Conservation (phyloP, 2,888 invertebrate genomes). For the Xestia c-nigrum region DNA sequence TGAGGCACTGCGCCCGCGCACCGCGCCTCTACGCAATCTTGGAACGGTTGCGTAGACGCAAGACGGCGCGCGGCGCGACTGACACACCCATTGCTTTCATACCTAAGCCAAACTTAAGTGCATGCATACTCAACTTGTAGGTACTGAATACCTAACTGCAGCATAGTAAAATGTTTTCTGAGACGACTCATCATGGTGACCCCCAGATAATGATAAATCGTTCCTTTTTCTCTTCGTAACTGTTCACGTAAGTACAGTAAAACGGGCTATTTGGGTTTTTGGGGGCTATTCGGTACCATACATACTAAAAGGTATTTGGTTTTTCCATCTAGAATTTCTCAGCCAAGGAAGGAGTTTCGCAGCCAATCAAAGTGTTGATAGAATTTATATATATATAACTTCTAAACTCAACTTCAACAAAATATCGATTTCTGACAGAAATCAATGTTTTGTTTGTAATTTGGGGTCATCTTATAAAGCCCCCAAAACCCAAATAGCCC, state of each 20-base stretch:
- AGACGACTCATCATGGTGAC: neutral
- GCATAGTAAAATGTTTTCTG: slow-evolving; percentile 7
- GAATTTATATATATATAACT: no score
- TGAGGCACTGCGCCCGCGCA: neutral
- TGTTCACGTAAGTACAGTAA: neutral
- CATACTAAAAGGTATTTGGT: no score
- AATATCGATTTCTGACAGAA: no score
- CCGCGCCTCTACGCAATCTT: neutral
- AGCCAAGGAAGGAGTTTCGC: no score
- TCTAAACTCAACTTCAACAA: no score
- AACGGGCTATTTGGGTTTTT: no score
- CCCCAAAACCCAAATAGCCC: no score
- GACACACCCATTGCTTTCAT: slow-evolving; percentile 62
- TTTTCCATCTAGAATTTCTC: no score
- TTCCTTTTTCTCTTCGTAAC: neutral
- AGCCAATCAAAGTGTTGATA: no score
- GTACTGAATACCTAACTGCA: neutral
- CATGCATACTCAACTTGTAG: neutral
- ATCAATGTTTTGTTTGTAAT: no score
- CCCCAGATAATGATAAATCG: neutral
- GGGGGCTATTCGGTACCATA: no score
- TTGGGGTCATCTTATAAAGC: no score
- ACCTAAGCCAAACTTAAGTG: slow-evolving; percentile 39
- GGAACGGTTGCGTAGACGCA: slow-evolving; percentile 37
- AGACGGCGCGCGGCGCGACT: slow-evolving; percentile 18